Evolutionary conservation across 2,888 invertebrate genomes (phyloP), one percentile per base, ranked within the genome.

Genomic region (Nudaria mundana): DNA sequence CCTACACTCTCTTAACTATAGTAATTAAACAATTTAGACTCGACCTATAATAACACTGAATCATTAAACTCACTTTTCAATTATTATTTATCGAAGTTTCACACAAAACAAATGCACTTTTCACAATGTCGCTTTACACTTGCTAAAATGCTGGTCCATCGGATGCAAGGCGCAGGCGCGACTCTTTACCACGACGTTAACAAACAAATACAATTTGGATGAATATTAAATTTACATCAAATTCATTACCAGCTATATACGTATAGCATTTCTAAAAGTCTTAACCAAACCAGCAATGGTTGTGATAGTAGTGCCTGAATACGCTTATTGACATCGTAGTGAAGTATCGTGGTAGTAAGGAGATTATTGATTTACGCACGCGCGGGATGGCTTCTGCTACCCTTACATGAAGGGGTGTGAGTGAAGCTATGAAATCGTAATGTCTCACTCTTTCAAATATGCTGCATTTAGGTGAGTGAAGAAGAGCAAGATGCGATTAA

Each of bases 281-380:
- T 3, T 1, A 40, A 32, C 4, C 29, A 51, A 64, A 31, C 7
- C 44, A 56, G 69, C 64, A 57, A 68, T 76, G 76, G 48, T 65
- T 50, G 0, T 3, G 1, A 5, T 16, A 34, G 0, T 6, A 6
- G 3, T 20, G n/a, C 13, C n/a, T 31, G 40, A 0, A 1, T 3
- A 34, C 32, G 14, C 3, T 6, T 6, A 5, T 11, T 23, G 37
- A 37, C n/a, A 37, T 30, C 28, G 23, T 20, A 12, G 36, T 43
- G 20, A 40, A 31, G 42, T 49, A 41, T 25, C 49, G 28, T 62
- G 52, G 57, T 78, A 58, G 37, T 31, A 58, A 66, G 56, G 30
- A 52, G 31, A 55, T 67, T 86, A 87, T 87, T 75, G 87, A 87
- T 87, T 81, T 66, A 71, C 87, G 87, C 82, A 82, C 59, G 87